phyloP scores from a whole-genome alignment of 2,888 invertebrate species.

The Adelognathus sp. region DNA sequence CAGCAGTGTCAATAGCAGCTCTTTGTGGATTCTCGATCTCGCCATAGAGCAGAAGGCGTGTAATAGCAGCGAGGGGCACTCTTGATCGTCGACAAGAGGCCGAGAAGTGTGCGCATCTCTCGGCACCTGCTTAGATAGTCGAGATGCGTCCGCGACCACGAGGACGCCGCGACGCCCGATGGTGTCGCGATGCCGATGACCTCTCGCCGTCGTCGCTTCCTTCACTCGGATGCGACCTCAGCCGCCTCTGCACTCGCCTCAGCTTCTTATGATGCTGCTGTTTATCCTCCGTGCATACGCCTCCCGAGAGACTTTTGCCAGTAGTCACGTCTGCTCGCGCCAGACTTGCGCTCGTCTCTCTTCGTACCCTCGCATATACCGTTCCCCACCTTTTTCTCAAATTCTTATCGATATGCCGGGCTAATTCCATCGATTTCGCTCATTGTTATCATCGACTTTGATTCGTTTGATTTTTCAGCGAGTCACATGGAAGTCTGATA shows the following conservation, averaged over 20 bases:
- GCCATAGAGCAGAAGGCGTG: conserved; percentile 22
- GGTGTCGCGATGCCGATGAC: conserved; percentile 75
- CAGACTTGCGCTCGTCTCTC: conserved; percentile 40
- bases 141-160: conserved; percentile 71
- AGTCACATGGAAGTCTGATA: not conserved
- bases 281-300: conserved; percentile 9
- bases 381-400: not conserved
- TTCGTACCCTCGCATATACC: not conserved
- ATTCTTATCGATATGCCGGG: not conserved
- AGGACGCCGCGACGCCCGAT: conserved; percentile 70
- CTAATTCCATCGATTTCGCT: not conserved
- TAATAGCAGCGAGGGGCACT: not conserved
- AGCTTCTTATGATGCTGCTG: conserved; percentile 24
- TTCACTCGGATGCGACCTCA: conserved; percentile 61
- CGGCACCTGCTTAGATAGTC: conserved; percentile 69
- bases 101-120: conserved; percentile 26
- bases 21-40: conserved; percentile 46
- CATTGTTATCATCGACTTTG: not conserved
- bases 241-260: conserved; percentile 37
- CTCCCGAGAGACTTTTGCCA: conserved; percentile 14
- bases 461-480: not conserved
- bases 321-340: conserved; percentile 45
- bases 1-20: conserved; percentile 26
- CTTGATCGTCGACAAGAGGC: conserved; percentile 46
- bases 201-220: conserved; percentile 61